Percentiles rank a stretch among this genome's conserved stretches.
These are phyloP conservation scores for Anabacerthia variegaticeps DNA, from an alignment of 2,797 vertebrate genomes.

Conservation along the genomic window DNA sequence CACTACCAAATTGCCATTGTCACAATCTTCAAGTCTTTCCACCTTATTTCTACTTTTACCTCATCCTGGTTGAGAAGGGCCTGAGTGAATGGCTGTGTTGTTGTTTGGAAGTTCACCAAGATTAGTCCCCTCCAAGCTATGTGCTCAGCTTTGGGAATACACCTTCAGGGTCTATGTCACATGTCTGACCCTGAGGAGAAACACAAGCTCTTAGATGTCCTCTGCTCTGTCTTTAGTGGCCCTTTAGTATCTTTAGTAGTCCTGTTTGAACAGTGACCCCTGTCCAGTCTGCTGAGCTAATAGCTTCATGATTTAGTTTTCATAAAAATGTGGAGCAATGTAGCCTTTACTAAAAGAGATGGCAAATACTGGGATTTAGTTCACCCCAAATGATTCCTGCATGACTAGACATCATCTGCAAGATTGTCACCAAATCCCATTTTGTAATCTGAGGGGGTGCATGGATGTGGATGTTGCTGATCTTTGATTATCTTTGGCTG, in stretches of 20 bases:
- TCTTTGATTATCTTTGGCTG: background rate
- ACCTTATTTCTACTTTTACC: background rate
- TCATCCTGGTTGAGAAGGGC: background rate
- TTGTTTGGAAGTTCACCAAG: background rate
- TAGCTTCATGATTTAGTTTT: background rate
- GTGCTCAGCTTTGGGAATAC: background rate
- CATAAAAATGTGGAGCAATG: background rate
- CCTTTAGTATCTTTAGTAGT: background rate
- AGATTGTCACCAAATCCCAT: background rate
- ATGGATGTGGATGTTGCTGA: background rate
- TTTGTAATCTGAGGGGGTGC: background rate
- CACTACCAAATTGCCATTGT: background rate
- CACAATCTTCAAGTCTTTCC: background rate
- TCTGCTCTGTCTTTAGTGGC: background rate
- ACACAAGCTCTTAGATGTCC: background rate
- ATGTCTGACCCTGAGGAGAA: background rate
- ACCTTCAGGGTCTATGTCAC: background rate
- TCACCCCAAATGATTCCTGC: background rate
- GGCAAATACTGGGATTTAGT: background rate
- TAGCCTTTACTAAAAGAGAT: background rate
- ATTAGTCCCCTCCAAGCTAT: background rate
- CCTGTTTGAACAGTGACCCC: background rate
- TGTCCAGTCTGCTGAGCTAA: background rate
- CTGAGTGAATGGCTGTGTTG: background rate
- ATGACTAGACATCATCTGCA: background rate